A percentile compares a stretch with the other conserved stretches of the same genome.
These are phyloP conservation scores for Macrostomum lignano DNA, from an alignment of 1,140 invertebrate genomes.

Conservation along the genomic window DNA sequence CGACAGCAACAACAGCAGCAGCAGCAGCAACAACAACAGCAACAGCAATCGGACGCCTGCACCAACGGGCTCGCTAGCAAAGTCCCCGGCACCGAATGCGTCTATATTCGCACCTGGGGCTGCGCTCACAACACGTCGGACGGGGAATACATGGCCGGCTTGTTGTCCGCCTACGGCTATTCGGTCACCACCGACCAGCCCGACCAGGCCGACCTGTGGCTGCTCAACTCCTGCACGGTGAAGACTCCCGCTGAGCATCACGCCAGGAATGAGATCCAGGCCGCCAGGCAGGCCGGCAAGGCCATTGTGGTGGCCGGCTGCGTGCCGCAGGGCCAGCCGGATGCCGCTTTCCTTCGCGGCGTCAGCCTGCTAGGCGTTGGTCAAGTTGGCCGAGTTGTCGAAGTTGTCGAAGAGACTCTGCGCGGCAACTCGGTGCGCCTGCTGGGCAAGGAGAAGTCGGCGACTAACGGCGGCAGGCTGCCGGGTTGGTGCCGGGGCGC, in stretches of 20 bases:
- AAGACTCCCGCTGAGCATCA: constrained; percentile 87
- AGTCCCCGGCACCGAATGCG: constrained; percentile 44
- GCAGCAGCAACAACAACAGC: too few relatives aligned
- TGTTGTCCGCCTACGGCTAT: constrained; percentile 58
- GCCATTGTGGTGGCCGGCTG: constrained; percentile 74
- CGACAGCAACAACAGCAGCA: too few relatives aligned
- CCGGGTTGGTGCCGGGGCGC: too few relatives aligned
- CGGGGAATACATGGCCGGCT: constrained; percentile 75
- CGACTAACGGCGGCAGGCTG: too few relatives aligned
- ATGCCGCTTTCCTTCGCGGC: constrained; percentile 34
- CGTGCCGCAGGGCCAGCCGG: constrained; percentile 45
- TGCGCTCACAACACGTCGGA: constrained; percentile 85
- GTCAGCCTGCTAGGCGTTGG: constrained; percentile 78
- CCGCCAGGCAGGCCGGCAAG: constrained; percentile 44
- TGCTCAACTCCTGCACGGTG: constrained; percentile 85
- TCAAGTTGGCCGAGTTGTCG: constrained; percentile 84
- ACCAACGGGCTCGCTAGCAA: too few relatives aligned
- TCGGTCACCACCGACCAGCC: constrained; percentile 33
- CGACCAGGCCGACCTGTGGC: constrained; percentile 50
- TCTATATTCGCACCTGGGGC: constrained; percentile 86
- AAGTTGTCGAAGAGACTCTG: constrained; percentile 85
- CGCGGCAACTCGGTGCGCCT: constrained; percentile 35
- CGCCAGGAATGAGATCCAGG: constrained; percentile 64
- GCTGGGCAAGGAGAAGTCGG: constrained; percentile 46
- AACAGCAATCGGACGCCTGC: too few relatives aligned